Conservation (phyloP, 2,113 vertebrate species). For the Glareola pratincola region DNA sequence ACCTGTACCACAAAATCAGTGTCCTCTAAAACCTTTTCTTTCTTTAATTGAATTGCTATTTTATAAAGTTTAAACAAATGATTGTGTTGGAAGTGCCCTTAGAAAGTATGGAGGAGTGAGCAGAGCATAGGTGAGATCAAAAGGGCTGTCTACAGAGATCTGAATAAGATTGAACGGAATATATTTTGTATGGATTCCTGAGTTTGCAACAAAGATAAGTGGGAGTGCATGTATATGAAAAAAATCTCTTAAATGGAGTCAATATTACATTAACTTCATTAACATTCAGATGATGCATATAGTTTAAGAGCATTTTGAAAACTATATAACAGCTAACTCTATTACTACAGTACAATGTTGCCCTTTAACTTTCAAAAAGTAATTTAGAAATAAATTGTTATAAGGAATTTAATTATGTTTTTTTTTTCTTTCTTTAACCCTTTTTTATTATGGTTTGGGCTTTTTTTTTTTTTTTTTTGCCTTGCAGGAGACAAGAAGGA, state of each 20-base stretch:
- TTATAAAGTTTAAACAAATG: neutral
- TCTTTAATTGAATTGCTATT: neutral
- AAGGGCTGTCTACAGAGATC: neutral
- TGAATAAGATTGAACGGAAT: neutral
- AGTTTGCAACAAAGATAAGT: neutral
- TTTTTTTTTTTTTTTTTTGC: too few relatives aligned
- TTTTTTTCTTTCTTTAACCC: neutral
- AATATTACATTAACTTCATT: neutral
- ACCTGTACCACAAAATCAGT: neutral
- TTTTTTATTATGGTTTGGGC: neutral
- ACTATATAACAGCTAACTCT: neutral
- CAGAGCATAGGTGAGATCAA: neutral
- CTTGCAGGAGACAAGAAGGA: neutral
- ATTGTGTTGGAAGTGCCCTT: neutral
- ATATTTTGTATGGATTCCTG: neutral
- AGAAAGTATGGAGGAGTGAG: neutral
- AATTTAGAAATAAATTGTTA: constrained; percentile 6
- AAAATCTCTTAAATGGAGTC: neutral
- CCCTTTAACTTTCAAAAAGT: constrained; percentile 3
- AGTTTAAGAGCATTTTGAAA: neutral
- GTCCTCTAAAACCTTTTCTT: neutral
- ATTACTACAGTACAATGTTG: neutral
- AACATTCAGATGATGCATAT: neutral
- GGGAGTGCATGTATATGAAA: neutral
- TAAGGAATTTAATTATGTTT: constrained; percentile 7